These are phyloP conservation scores for Tympanoctomys barrerae DNA, from an alignment of 2,797 vertebrate species.

Conservation along the genomic window DNA sequence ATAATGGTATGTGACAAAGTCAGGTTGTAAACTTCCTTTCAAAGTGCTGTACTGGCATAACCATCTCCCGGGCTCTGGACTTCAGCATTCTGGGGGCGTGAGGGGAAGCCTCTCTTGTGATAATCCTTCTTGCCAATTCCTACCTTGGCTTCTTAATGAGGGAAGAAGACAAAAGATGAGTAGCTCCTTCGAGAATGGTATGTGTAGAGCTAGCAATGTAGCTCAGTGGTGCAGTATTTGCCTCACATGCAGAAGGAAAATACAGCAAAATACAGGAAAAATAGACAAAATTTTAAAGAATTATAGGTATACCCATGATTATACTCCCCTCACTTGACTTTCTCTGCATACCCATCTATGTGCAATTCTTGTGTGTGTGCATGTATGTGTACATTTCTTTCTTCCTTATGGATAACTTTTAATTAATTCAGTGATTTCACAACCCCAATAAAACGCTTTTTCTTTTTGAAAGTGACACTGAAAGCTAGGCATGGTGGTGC, in stretches of 20 bases:
- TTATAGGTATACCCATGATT: not conserved
- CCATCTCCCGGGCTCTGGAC: not conserved
- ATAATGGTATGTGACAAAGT: not conserved
- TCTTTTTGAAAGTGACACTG: conserved; percentile 16
- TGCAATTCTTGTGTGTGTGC: not conserved
- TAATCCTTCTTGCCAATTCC: not conserved
- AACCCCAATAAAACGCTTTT: not conserved
- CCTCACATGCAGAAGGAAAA: not conserved
- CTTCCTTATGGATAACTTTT: conserved; percentile 46
- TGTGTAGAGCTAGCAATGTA: not conserved
- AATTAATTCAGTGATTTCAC: not conserved
- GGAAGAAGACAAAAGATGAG: not conserved
- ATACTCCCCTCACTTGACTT: not conserved
- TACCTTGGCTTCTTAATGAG: not conserved
- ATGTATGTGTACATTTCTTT: not conserved
- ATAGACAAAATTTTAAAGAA: not conserved
- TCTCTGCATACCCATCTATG: not conserved
- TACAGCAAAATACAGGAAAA: not conserved
- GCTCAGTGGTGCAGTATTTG: not conserved
- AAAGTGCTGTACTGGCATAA: not conserved
- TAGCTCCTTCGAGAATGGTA: not conserved
- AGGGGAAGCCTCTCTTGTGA: not conserved
- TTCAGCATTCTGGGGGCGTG: not conserved
- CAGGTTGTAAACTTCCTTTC: not conserved
- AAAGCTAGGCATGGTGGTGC: not conserved